phyloP scores from a whole-genome alignment of 2,113 vertebrate species.

The Columba janthina region DNA sequence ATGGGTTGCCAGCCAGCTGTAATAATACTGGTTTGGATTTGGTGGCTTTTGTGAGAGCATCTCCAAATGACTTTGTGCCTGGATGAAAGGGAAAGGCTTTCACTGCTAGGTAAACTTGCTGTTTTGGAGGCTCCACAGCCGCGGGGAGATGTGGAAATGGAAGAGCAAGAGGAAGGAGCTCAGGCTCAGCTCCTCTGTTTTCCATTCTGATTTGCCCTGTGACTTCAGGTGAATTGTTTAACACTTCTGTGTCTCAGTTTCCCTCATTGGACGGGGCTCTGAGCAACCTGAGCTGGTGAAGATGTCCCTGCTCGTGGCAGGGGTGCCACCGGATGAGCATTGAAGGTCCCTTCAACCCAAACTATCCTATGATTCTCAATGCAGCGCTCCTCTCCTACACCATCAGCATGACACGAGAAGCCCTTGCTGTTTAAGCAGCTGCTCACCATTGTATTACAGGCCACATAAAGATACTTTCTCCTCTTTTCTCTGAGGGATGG shows the following conservation, averaged over 20 bases:
- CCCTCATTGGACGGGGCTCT: background rate
- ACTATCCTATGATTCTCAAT: background rate
- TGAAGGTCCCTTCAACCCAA: no score
- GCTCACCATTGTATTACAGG: background rate
- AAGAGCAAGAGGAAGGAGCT: background rate
- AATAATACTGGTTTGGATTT: background rate
- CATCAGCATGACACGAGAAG: background rate
- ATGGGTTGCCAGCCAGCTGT: background rate
- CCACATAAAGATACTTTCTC: background rate
- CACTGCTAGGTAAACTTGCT: rapidly evolving
- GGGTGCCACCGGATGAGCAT: no score
- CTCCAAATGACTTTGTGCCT: background rate
- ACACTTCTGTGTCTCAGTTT: background rate
- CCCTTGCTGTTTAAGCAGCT: background rate
- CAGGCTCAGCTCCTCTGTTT: background rate
- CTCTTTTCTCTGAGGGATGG: rapidly evolving
- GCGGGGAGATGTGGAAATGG: background rate
- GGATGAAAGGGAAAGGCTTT: background rate
- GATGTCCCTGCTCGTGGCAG: no score
- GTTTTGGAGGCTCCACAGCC: background rate
- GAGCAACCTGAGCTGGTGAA: no score
- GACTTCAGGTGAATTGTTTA: background rate
- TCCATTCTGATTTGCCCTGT: background rate
- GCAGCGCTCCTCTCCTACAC: background rate
- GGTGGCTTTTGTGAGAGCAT: background rate